These are phyloP conservation scores for Drosophila melanica DNA, from an alignment of 1,140 invertebrate genomes.

Conservation along the genomic window DNA sequence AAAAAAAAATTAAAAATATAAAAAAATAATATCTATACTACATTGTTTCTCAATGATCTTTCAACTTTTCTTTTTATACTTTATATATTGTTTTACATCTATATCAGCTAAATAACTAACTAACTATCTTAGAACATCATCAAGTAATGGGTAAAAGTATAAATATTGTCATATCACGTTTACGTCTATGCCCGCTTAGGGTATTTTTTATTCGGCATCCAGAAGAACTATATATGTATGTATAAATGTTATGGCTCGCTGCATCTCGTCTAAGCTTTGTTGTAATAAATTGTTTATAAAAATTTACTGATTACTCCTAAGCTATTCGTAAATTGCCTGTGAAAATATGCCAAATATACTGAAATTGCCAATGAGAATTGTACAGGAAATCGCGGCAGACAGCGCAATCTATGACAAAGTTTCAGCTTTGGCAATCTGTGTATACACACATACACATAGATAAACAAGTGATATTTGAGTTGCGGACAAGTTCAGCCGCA, in stretches of 20 bases:
- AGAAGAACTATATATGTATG: no score
- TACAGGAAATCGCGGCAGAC: conserved; percentile 25
- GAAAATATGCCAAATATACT: conserved; percentile 33
- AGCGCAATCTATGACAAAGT: conserved; percentile 28
- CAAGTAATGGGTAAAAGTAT: background rate
- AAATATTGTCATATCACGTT: background rate
- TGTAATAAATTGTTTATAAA: conserved; percentile 26
- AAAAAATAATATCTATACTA: no score
- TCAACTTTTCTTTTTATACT: no score
- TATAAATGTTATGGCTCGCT: background rate
- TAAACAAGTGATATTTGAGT: conserved; percentile 1
- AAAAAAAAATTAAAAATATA: no score
- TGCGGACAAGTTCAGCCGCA: conserved; percentile 23
- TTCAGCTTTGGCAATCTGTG: background rate
- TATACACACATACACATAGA: conserved; percentile 5
- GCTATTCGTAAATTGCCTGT: conserved; percentile 7
- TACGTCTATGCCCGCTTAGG: background rate
- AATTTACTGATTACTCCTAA: conserved; percentile 18
- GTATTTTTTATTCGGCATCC: background rate
- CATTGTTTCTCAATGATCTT: no score
- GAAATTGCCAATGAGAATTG: conserved; percentile 16
- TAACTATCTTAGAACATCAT: no score
- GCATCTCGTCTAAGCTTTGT: background rate
- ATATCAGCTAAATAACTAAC: no score
- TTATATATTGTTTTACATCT: no score